Percentiles rank a stretch among this genome's conserved stretches.
Conservation (phyloP, 2,113 vertebrate genomes). For the Macroglossus sobrinus region DNA sequence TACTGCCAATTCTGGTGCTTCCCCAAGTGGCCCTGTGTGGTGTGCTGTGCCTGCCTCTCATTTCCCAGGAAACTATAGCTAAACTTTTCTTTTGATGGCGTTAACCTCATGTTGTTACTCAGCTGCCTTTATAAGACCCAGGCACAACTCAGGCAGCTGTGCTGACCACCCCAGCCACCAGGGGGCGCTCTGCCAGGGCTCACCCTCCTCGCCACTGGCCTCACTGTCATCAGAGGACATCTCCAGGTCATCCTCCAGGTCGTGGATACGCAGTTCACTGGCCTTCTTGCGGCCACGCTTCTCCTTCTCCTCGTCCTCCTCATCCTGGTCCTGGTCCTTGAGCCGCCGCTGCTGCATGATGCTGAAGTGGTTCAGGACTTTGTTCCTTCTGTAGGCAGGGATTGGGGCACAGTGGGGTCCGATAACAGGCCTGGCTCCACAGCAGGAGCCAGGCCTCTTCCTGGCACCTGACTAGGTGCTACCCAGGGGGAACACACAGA, state of each 20-base stretch:
- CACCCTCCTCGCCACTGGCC: conserved; percentile 88
- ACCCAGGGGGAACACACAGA: not conserved
- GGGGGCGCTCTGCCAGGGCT: not conserved
- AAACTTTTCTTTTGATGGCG: not conserved
- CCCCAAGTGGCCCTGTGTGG: not conserved
- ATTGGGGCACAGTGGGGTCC: accelerated
- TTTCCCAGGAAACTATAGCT: not conserved
- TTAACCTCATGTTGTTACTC: not conserved
- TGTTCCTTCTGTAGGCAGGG: conserved; percentile 86
- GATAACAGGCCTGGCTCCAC: not conserved
- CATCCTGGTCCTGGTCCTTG: conserved; percentile 87
- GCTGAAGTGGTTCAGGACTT: conserved; percentile 95
- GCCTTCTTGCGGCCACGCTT: conserved; percentile 83
- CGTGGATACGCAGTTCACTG: conserved; percentile 88
- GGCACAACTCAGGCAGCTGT: not conserved
- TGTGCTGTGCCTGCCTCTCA: no score
- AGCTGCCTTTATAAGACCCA: not conserved
- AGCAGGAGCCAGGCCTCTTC: not conserved
- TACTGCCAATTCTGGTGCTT: not conserved
- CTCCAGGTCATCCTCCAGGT: conserved; percentile 93
- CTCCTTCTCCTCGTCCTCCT: conserved; percentile 86
- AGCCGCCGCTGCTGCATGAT: conserved; percentile 96
- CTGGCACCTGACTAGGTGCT: not conserved
- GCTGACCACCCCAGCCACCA: not conserved
- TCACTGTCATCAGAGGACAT: conserved; percentile 92